Evolutionary conservation across 2,113 vertebrate genomes (phyloP), one percentile per base, ranked within the genome.

Genomic region (Sterrhoptilus dennistouni): DNA sequence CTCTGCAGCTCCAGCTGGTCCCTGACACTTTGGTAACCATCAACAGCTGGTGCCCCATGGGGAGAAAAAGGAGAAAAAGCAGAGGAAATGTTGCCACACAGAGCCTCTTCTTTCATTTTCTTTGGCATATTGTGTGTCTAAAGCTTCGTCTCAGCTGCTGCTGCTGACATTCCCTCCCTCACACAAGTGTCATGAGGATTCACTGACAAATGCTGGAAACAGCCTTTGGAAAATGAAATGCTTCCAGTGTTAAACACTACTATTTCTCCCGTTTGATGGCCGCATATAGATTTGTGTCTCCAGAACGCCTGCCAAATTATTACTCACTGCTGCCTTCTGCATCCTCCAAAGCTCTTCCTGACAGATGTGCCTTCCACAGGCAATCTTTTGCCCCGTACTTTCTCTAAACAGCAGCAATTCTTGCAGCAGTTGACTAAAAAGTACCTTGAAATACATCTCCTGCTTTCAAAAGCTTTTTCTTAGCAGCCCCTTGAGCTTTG

Each of bases 141-240:
- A 80, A 90, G 88, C 92, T 82, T 79, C 66, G 5, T 71, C 83
- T 69, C 85, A 80, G 78, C 95, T 66, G 82, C 92, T 60, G 83
- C 91, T 71, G 89, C 86, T 90, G 93, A 31, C 92, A 50, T 74
- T 47, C 87, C 77, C 60, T 93, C 84, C 93, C 83, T 83, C 86
- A 68, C 66, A 60, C 3, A 0, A 45, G 71, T 13, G 71, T 74
- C 47, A 12, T 24, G 83, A 97, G 92, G 79, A 74, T 65, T 88
- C 71, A n/a, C 75, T 90, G 88, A 69, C 83, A 83, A 69, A 79
- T 84, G 82, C 59, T 90, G 94, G 71, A 19, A 76, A 35, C 15
- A 10, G 80, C 45, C 7, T 74, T 86, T 40, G 85, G 86, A 77
- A 90, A 80, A 83, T 70, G 28, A 95, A 92, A 92, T 27, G 80